Evolutionary conservation across 2,113 vertebrate species (phyloP), one percentile per base, ranked within the genome.

Genomic region (Ictalurus furcatus): DNA sequence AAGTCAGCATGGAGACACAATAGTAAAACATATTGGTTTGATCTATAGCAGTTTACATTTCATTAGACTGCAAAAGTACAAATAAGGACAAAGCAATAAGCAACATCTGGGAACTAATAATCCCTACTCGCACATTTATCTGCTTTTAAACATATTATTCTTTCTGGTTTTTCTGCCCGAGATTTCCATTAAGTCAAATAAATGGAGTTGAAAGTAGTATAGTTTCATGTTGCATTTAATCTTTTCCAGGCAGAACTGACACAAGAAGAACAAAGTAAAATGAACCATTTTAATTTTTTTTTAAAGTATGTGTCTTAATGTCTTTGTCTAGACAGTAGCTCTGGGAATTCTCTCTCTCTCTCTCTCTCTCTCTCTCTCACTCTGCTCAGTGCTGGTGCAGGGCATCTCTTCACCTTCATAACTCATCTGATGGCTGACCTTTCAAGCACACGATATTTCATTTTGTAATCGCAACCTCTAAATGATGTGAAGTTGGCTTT

Each of bases 351-450:
- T 80, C 28, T 80, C 52, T 80, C 28, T n/a, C 78, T 69, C 11
- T 78, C 12, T 48, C 23, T 25, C 40, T 48, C 11, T 78, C 11
- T 78, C 23, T 13, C 40, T 48, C 40, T 44, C 54, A 61, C 56
- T 78, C 52, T 69, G 16, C 30, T 71, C 48, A 44, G 63, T 71
- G 30, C 79, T 82, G 87, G 63, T 25, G 0, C 79, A 83, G n/a
- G 79, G 25, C 87, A 83, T 56, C 48, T 71, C 65, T 73, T 63
- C 78, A 78, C 65, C 81, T 88, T 80, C 74, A 87, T 87, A 82
- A 83, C 78, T 54, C 79, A 82, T 71, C 87, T 88, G 87, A 82
- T 82, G 65, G 52, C 87, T 88, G 87, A 88, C 79, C 87, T 88
- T 88, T 88, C 48, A 34, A 86, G 85, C 69, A 44, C 52, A 59